Base-by-base conservation (phyloP, 2,888 invertebrate genomes). In the Mycogona germanica region DNA sequence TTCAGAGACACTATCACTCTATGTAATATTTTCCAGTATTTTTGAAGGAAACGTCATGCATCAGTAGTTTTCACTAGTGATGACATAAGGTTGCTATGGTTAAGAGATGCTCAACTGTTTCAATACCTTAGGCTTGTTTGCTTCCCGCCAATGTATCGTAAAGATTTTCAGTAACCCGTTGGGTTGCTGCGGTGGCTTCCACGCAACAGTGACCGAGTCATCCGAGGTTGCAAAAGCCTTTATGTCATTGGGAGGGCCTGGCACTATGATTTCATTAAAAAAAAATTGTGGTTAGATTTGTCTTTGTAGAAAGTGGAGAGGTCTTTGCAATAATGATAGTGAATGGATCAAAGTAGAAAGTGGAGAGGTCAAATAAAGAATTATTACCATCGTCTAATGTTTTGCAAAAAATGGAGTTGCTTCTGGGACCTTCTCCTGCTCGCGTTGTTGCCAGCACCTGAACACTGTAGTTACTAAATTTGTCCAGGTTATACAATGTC, bases 391-490 rank as follows among this genome's bases (percentile, higher is more conserved):
- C 95, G 73, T 93, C 92, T 75, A 91, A 88, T 46, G 95, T 95
- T 73, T 86, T 86, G 69, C 93, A 91, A 70, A 88, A 88, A 62
- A 93, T 87, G 6, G 87, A 84, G 17, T 78, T 76, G 62, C 86
- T 84, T 61, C 88, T 80, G 41, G 91, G 92, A 58, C 95, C 95
- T 69, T 95, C 93, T 9, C 96, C 96, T 59, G 92, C 93, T 53
- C 89, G 84, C 5, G 95, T 95, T 64, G 84, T 93, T 19, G 95
- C 93, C 62, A 93, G 73, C 32, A 96, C 91, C 76, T 93, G 91
- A 81, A 96, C 88, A 55, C 91, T 93, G 72, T 95, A 96, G 73
- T 96, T 95, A 2, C 93, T 95, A 72, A 83, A 93, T 70, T 92
- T 93, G 70, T 88, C 87, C 53, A 96, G 76, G 53, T 88, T 88